Conservation (phyloP, 2,797 vertebrate species). For the Rousettus madagascariensis region DNA sequence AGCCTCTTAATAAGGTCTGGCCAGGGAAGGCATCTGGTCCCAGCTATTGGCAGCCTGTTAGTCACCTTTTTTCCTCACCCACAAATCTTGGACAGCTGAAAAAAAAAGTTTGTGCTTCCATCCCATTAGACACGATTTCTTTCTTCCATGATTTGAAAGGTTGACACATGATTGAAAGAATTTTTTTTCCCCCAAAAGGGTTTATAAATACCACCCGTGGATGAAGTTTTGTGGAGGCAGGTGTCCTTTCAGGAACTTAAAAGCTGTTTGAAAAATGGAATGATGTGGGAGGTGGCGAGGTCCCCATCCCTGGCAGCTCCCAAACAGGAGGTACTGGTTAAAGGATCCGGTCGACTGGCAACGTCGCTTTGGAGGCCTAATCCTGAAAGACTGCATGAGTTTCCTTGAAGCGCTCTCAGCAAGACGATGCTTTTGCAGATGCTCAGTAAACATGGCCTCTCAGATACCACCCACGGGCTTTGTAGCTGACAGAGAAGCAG, state of each 20-base stretch:
- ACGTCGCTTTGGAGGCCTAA: neutral
- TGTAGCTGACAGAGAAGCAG: neutral
- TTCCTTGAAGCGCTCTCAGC: too few species aligned
- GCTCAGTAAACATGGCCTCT: rapidly evolving
- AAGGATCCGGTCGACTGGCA: too few species aligned
- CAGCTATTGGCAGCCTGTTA: neutral
- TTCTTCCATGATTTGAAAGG: neutral
- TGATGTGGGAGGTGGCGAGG: neutral
- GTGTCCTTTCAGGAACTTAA: neutral
- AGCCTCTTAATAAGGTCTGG: neutral
- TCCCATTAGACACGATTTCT: neutral
- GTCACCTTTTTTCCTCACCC: neutral
- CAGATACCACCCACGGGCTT: rapidly evolving
- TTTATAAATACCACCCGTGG: neutral
- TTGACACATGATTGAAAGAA: neutral
- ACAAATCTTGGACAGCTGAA: neutral
- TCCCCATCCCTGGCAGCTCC: neutral
- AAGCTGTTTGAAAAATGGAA: neutral
- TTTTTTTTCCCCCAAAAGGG: neutral
- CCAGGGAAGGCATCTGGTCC: rapidly evolving
- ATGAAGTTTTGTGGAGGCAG: neutral
- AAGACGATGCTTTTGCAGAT: neutral
- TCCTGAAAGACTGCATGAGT: neutral
- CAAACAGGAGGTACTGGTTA: neutral
- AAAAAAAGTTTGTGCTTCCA: neutral